Evolutionary conservation across 2,888 invertebrate species (phyloP).

Genomic region (Dorcus hopei): DNA sequence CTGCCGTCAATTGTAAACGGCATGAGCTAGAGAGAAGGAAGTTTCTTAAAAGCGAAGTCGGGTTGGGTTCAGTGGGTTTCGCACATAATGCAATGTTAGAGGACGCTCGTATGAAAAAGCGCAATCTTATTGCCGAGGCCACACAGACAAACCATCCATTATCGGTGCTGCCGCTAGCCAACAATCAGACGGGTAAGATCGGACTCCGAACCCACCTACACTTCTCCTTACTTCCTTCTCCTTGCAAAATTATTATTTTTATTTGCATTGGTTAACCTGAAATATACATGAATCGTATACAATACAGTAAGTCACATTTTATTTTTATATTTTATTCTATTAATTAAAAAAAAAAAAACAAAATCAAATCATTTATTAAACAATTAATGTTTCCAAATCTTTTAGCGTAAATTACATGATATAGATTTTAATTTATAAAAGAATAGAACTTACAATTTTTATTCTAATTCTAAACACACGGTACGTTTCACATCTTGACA

Average conservation of each 20-base stretch:
- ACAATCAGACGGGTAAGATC: conserved; percentile 59
- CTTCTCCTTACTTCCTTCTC: conserved; percentile 3
- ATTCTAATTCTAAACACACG: too few relatives aligned
- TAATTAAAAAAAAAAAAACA: background rate
- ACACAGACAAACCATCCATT: conserved; percentile 50
- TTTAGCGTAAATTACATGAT: too few relatives aligned
- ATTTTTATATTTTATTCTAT: background rate
- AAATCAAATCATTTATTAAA: too few relatives aligned
- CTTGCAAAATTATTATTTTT: background rate
- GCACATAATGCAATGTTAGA: conserved; percentile 28
- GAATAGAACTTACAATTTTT: too few relatives aligned
- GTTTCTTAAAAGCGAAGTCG: conserved; percentile 49
- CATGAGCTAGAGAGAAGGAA: conserved; percentile 56
- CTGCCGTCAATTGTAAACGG: conserved; percentile 61
- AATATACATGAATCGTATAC: conserved; percentile 5
- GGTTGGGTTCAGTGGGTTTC: conserved; percentile 44
- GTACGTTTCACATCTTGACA: too few relatives aligned
- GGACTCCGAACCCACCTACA: conserved; percentile 15
- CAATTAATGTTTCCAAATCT: too few relatives aligned
- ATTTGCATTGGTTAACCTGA: conserved; percentile 7
- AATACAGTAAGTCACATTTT: background rate
- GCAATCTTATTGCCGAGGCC: conserved; percentile 49
- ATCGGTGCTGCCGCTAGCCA: conserved; percentile 50
- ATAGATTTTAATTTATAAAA: too few relatives aligned
- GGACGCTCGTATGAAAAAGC: conserved; percentile 49